These are phyloP conservation scores for Epizoanthus illoricatus DNA, from an alignment of 92 coral and sea anemone species.

Conservation along the genomic window DNA sequence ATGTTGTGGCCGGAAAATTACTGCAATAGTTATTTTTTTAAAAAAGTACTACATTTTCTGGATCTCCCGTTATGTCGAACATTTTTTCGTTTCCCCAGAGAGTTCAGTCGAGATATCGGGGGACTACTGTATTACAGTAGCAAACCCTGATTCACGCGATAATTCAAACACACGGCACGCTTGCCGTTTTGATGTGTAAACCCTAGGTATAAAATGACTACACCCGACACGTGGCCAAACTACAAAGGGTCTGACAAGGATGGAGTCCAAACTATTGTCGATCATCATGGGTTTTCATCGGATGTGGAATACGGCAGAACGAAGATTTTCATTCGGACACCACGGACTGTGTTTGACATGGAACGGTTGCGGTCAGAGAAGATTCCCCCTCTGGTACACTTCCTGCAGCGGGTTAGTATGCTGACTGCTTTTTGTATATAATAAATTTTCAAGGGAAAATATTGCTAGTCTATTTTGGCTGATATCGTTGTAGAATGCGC, in stretches of 20 bases:
- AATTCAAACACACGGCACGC: neutral
- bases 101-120: no score
- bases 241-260: constrained; percentile 72
- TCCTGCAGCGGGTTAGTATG: constrained; percentile 83
- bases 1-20: no score
- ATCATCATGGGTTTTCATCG: constrained; percentile 53
- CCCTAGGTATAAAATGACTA: constrained; percentile 85
- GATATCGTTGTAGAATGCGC: no score
- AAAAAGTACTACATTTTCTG: no score
- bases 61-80: no score
- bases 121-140: no score
- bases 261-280: constrained; percentile 68
- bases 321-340: constrained; percentile 92
- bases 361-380: constrained; percentile 70
- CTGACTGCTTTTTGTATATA: no score
- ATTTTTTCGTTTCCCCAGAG: no score
- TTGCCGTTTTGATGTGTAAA: neutral
- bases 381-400: constrained; percentile 71
- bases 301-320: constrained; percentile 91
- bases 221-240: constrained; percentile 83
- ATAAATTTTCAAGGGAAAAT: no score
- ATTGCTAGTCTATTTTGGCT: no score
- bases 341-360: constrained; percentile 83
- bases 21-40: no score
- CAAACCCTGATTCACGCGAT: no score